A percentile compares a stretch with the other conserved stretches of the same genome.
Conservation (phyloP, 2,888 invertebrate genomes). For the Cryptops parisi region DNA sequence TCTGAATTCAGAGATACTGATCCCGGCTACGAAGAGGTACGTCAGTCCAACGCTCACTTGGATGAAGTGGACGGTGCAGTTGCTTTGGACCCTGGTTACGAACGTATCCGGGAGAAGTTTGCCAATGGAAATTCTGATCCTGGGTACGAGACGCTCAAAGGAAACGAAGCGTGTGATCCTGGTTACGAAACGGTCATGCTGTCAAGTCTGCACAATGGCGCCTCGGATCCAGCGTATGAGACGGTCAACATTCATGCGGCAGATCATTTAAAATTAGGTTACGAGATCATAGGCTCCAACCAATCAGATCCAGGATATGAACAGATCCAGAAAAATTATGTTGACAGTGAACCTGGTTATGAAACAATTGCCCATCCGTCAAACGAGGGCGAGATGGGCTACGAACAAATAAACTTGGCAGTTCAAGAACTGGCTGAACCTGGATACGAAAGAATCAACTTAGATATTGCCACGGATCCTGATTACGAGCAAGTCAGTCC, state of each 20-base stretch:
- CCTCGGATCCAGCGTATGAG: conserved; percentile 9
- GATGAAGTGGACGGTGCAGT: too few relatives aligned
- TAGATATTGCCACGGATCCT: too few relatives aligned
- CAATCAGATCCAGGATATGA: conserved; percentile 5
- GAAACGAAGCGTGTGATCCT: background rate
- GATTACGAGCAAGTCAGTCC: too few relatives aligned
- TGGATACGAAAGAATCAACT: too few relatives aligned
- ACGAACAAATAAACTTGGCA: conserved; percentile 6
- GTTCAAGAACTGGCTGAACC: background rate
- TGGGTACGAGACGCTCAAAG: conserved; percentile 1
- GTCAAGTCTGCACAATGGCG: background rate
- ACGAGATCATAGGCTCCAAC: conserved; percentile 1
- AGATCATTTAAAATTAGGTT: background rate
- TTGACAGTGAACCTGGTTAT: conserved; percentile 4
- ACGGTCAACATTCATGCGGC: background rate
- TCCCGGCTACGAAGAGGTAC: background rate
- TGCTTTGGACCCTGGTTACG: conserved; percentile 6
- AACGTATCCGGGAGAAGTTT: background rate
- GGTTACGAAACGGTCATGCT: conserved; percentile 9
- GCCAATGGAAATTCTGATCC: background rate
- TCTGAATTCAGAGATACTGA: background rate
- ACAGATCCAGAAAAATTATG: background rate
- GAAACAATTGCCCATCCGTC: background rate
- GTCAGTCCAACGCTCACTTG: background rate
- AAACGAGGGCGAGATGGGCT: conserved; percentile 1